Percentiles rank a stretch among this genome's conserved stretches.
These are phyloP conservation scores for Druceiella hillmani DNA, from an alignment of 2,888 invertebrate genomes.

Conservation along the genomic window DNA sequence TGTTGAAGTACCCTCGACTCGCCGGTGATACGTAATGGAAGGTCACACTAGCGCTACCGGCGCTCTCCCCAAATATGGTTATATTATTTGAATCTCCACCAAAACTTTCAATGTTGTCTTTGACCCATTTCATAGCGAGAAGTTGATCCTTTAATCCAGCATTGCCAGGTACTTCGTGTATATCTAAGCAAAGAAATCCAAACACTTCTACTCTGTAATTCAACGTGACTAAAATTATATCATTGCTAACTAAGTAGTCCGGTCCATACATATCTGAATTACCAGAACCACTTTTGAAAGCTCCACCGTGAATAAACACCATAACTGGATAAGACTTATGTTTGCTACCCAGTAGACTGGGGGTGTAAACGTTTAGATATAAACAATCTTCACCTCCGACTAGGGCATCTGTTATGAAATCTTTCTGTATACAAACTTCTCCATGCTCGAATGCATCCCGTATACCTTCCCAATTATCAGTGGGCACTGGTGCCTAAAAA, in stretches of 20 bases:
- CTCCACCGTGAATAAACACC: conserved; percentile 5
- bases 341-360: neutral
- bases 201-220: conserved; percentile 5
- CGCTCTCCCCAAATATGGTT: conserved; percentile 6
- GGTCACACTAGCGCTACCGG: neutral
- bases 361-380: conserved; percentile 5
- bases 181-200: conserved; percentile 5
- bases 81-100: conserved; percentile 5
- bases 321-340: neutral
- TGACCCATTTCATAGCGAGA: conserved; percentile 4
- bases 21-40: conserved; percentile 1
- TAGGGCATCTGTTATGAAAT: neutral
- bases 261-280: conserved; percentile 2
- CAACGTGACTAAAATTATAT: conserved; percentile 2
- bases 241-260: neutral
- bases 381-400: conserved; percentile 2
- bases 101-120: conserved; percentile 3
- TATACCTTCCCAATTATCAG: conserved; percentile 2
- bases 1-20: neutral
- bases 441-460: neutral
- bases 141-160: conserved; percentile 3
- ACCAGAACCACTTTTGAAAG: conserved; percentile 2
- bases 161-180: conserved; percentile 3
- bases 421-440: neutral
- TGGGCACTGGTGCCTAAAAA: conserved; percentile 4